These are phyloP conservation scores for Nowickia ferox DNA, from an alignment of 2,888 invertebrate species.

Conservation along the genomic window DNA sequence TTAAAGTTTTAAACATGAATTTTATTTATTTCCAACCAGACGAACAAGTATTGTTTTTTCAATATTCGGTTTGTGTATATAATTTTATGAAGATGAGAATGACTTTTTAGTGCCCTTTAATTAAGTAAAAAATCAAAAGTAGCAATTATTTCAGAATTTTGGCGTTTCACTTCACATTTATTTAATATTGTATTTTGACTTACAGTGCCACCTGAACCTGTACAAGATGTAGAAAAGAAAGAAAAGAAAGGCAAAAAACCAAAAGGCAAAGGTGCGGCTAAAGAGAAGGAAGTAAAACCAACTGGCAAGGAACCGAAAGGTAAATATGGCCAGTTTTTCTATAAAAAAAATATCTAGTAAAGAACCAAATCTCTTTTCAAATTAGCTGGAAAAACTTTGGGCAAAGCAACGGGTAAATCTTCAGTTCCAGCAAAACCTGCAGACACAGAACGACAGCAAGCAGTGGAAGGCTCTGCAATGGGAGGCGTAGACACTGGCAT, in stretches of 20 bases:
- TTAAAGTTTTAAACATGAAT: too few species aligned
- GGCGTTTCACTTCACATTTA: background rate
- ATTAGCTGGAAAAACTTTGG: background rate
- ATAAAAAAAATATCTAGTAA: background rate
- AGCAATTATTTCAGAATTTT: background rate
- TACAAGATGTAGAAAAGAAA: slow-evolving; percentile 80
- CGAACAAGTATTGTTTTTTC: too few species aligned
- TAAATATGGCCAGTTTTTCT: background rate
- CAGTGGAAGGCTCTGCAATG: slow-evolving; percentile 23
- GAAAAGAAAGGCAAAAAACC: slow-evolving; percentile 80
- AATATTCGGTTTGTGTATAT: too few species aligned
- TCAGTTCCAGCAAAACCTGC: background rate
- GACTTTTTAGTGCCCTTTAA: too few species aligned
- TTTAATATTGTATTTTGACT: too few species aligned
- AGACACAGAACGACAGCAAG: slow-evolving; percentile 3
- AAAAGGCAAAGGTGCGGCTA: slow-evolving; percentile 72
- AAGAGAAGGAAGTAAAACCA: slow-evolving; percentile 78
- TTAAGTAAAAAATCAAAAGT: too few species aligned
- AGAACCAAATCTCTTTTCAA: background rate
- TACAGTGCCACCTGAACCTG: slow-evolving; percentile 81
- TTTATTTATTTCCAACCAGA: too few species aligned
- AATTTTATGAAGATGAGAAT: too few species aligned
- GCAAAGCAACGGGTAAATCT: slow-evolving; percentile 23
- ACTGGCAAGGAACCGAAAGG: slow-evolving; percentile 35
- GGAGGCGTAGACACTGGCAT: slow-evolving; percentile 68